Evolutionary conservation across 2,113 vertebrate species (phyloP), one percentile per base, ranked within the genome.

Genomic region (Pelmatolapia mariae): DNA sequence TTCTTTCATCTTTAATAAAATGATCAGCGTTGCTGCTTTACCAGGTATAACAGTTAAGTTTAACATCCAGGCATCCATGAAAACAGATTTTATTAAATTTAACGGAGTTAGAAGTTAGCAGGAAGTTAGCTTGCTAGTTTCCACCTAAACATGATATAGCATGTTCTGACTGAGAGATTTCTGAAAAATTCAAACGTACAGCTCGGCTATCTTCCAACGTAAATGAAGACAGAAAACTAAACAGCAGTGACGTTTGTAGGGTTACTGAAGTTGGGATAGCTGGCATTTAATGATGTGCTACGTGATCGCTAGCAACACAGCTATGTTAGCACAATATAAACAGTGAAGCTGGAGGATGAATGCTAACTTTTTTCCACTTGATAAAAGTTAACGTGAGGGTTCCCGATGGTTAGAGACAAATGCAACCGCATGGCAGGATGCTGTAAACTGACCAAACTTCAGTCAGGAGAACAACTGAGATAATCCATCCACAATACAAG

Each of bases 401-500:
- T 54, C 6, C 11, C 0, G 53, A 0, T 56, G 22, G 54, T 56
- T 15, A 26, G 22, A 0, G 22, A 26, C 54, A 56, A 56, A 56
- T 56, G 1, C 22, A 5, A 13, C 13, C 1, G 0, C 22, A 56
- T 26, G 1, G 54, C 54, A 57, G 54, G 22, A 57, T 0, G 7
- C 7, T 57, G 54, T 15, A 26, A 57, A 26, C 0, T 0, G 7
- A 26, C 54, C 54, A 57, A 57, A 26, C 54, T 57, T 26, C 12
- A 57, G 12, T 8, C 3, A 57, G 54, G 54, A 57, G 54, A 26
- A 57, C 2, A 57, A 57, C 24, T 57, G 24, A 57, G 24, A 57
- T 26, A 57, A 57, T 26, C 54, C 12, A 15, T 57, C 24, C 12
- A 29, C 7, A 26, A 3, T 15, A 57, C 1, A 0, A 57, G 24